Evolutionary conservation across 1,140 invertebrate genomes (phyloP), one percentile per base, ranked within the genome.

Genomic region (Heliconius hermathena): DNA sequence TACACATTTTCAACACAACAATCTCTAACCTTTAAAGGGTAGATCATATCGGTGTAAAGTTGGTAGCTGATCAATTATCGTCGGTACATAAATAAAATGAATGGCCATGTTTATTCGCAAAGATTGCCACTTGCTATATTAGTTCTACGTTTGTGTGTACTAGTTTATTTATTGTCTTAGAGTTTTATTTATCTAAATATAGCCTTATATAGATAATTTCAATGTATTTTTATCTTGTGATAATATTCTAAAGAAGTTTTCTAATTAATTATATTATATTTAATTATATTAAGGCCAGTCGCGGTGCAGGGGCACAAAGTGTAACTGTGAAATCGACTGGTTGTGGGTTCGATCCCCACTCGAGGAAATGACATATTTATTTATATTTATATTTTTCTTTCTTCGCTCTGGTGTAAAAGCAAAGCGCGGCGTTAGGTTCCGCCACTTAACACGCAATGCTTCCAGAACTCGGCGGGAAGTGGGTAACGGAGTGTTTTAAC

Each of bases 11-110:
- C n/a, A 13, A 66, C 60, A 8, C 60, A 29, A 66, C 60, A 66
- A 66, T 66, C 60, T 66, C 60, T 76, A 16, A 76, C 74, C 74
- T 76, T 76, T 76, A 66, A 76, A 76, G 38, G 74, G 74, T 76
- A 60, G 74, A 76, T 76, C 74, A 13, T 66, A 76, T 76, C 49
- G 49, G 74, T 66, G 33, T 76, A 3, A 66, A 38, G 38, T 26
- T 74, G 73, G n/a, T 54, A 74, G 46, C 73, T 16, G 46, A 74
- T 74, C 46, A 74, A 52, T 74, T 74, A 74, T 74, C 41, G 22
- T 29, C 73, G 26, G n/a, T 66, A 66, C 60, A 66, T 66, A 66
- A 66, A 66, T 66, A 66, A 66, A 66, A 66, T 66, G 60, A 66
- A 66, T 66, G 13, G 11, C 11, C 60, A 29, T 66, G 60, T 66